Evolutionary conservation across 2,113 vertebrate species (phyloP).

Genomic region (Halichoeres trimaculatus): DNA sequence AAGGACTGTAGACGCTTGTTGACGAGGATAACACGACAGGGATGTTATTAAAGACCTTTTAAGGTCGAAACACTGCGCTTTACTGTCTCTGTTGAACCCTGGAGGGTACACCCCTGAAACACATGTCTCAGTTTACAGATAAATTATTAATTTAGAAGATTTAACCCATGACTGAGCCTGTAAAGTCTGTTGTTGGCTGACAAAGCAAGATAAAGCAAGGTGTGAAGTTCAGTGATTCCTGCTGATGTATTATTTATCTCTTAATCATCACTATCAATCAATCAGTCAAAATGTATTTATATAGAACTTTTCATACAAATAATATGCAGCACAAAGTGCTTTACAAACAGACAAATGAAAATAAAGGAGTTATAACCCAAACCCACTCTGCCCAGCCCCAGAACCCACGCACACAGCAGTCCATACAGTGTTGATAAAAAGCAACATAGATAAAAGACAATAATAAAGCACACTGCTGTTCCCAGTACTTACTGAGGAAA

Average conservation of each 20-base stretch:
- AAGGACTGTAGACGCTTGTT: background rate
- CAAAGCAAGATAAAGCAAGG: conserved; percentile 21
- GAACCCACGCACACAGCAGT: too few relatives aligned
- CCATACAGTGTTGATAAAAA: too few relatives aligned
- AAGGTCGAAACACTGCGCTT: background rate
- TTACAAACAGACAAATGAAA: too few relatives aligned
- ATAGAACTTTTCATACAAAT: too few relatives aligned
- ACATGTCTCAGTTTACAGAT: conserved; percentile 28
- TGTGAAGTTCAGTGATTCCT: conserved; percentile 1
- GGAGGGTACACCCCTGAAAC: background rate
- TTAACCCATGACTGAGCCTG: conserved; percentile 21
- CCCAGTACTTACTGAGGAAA: too few relatives aligned
- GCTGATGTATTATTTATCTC: background rate
- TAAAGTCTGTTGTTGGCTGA: conserved; percentile 26
- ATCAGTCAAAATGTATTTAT: too few relatives aligned
- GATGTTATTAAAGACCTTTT: background rate
- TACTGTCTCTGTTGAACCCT: background rate
- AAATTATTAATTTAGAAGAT: conserved; percentile 35
- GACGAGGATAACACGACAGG: background rate
- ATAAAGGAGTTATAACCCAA: too few relatives aligned
- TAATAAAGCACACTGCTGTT: too few relatives aligned
- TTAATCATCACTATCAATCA: too few relatives aligned
- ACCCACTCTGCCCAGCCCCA: too few relatives aligned
- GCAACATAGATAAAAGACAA: too few relatives aligned
- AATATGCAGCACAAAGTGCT: too few relatives aligned